Conservation (phyloP, 1,140 invertebrate species). For the Anadara kagoshimensis region DNA sequence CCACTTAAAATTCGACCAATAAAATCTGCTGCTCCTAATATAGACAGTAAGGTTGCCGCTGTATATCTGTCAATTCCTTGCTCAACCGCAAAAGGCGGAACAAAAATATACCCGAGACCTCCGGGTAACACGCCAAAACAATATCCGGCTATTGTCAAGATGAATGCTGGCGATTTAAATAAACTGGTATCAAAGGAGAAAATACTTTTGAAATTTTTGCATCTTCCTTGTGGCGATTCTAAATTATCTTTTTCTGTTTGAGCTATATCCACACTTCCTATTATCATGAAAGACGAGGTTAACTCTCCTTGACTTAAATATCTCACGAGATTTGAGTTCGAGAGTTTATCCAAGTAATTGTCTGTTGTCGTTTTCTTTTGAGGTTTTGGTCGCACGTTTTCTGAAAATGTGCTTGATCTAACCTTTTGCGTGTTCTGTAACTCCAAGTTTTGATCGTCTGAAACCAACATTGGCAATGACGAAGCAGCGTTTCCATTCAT, state of each 20-base stretch:
- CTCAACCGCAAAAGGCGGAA: constrained; percentile 12
- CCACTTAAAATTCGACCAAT: constrained; percentile 9
- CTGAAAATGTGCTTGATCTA: neutral
- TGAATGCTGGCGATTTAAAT: neutral
- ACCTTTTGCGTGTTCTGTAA: neutral
- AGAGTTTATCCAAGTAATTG: too few relatives aligned
- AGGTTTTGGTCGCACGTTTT: neutral
- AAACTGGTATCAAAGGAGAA: neutral
- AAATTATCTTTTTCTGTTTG: neutral
- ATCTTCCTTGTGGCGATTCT: neutral
- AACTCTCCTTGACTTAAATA: too few relatives aligned
- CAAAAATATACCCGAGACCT: neutral
- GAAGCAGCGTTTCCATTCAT: neutral
- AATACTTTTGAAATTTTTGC: neutral
- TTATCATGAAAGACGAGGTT: neutral
- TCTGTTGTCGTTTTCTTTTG: too few relatives aligned
- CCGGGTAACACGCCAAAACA: neutral
- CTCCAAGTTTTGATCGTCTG: neutral
- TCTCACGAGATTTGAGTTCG: too few relatives aligned
- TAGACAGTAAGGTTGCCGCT: constrained; percentile 3
- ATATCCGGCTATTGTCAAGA: neutral
- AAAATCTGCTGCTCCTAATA: constrained; percentile 22
- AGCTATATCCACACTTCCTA: neutral
- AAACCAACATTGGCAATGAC: neutral
- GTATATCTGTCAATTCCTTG: neutral